phyloP scores from a whole-genome alignment of 2,888 invertebrate species.

The Scaptomyza parva region DNA sequence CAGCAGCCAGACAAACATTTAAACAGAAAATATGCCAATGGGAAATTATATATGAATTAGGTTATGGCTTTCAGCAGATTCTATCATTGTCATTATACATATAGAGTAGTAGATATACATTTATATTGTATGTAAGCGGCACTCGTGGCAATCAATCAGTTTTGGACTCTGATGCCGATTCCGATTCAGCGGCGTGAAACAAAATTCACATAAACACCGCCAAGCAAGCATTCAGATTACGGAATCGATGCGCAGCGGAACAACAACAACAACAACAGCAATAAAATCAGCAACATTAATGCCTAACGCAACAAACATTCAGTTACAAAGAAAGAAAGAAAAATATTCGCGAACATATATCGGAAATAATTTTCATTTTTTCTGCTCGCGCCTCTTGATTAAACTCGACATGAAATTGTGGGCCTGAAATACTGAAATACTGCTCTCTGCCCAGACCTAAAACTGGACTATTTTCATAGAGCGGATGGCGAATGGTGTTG shows the following conservation, averaged over 20 bases:
- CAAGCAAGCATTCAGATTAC: constrained; percentile 41
- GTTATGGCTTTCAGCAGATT: constrained; percentile 40
- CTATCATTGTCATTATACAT: constrained; percentile 7
- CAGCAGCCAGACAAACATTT: constrained; percentile 35
- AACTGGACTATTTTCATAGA: constrained; percentile 22
- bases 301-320: constrained; percentile 14
- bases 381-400: constrained; percentile 19
- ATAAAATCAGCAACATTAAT: constrained; percentile 4
- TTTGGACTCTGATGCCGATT: constrained; percentile 23
- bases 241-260: constrained; percentile 51
- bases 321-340: constrained; percentile 45
- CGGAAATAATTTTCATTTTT: constrained; percentile 41
- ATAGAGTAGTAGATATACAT: constrained; percentile 1
- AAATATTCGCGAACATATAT: constrained; percentile 45
- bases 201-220: constrained; percentile 27
- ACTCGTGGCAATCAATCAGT: constrained; percentile 28
- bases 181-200: constrained; percentile 17
- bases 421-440: background rate
- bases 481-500: background rate
- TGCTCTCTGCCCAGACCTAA: no score
- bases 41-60: constrained; percentile 65
- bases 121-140: background rate
- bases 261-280: constrained; percentile 17
- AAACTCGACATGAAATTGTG: constrained; percentile 4
- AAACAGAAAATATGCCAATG: constrained; percentile 47